A percentile compares a stretch with the other conserved stretches of the same genome.
These are phyloP conservation scores for Euura saliciscinereae DNA, from an alignment of 1,140 invertebrate species.

Conservation along the genomic window DNA sequence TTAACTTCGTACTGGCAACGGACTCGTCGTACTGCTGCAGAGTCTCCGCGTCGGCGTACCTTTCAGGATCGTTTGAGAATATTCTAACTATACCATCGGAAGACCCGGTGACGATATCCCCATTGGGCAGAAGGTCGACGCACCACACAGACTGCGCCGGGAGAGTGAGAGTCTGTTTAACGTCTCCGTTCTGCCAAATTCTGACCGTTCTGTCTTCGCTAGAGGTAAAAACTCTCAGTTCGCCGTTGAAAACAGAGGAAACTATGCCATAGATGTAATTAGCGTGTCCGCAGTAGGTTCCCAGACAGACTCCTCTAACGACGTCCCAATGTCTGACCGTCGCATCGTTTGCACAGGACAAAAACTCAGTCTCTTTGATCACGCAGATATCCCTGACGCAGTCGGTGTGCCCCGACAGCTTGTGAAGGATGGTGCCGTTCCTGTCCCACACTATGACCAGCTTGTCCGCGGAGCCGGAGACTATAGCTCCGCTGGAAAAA, in stretches of 20 bases:
- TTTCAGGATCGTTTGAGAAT: constrained; percentile 74
- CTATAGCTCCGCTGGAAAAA: constrained; percentile 65
- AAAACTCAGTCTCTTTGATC: constrained; percentile 72
- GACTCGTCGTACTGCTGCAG: constrained; percentile 75
- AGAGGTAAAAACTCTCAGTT: constrained; percentile 67
- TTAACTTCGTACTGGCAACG: constrained; percentile 67
- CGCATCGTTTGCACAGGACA: constrained; percentile 92
- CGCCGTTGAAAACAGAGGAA: constrained; percentile 29
- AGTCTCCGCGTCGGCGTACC: constrained; percentile 69
- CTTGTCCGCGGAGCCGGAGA: constrained; percentile 92
- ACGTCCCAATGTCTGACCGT: constrained; percentile 81
- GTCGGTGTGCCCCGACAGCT: constrained; percentile 81
- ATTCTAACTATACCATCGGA: constrained; percentile 88
- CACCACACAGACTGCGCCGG: constrained; percentile 91
- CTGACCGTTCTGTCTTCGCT: constrained; percentile 89
- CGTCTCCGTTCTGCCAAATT: constrained; percentile 77
- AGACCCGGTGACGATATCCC: constrained; percentile 88
- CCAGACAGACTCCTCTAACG: constrained; percentile 76
- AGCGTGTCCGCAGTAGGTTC: constrained; percentile 80
- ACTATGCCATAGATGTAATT: constrained; percentile 77
- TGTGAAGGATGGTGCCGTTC: constrained; percentile 60
- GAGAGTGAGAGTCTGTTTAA: constrained; percentile 75
- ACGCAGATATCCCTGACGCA: constrained; percentile 83
- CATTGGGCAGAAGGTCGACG: constrained; percentile 79
- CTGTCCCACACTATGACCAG: constrained; percentile 83